phyloP scores from a whole-genome alignment of 1,140 invertebrate species.

The Bursaphelenchus mucronatus region DNA sequence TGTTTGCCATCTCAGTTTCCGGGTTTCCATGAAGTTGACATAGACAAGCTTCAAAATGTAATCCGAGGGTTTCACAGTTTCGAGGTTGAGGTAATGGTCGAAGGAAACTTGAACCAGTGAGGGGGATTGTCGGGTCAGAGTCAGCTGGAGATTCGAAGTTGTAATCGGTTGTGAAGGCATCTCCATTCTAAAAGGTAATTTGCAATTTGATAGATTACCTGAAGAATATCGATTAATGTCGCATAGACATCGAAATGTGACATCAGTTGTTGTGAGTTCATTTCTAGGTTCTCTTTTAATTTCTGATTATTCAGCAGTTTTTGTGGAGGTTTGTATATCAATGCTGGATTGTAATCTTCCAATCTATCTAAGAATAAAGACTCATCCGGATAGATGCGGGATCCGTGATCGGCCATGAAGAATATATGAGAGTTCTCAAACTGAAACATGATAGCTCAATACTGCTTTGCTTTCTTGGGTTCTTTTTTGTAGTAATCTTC shows the following conservation, averaged over 20 bases:
- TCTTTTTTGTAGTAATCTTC: too few relatives aligned
- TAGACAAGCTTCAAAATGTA: too few relatives aligned
- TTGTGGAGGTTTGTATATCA: constrained; percentile 12
- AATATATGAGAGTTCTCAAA: constrained; percentile 7
- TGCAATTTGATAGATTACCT: constrained; percentile 1
- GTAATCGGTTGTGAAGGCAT: too few relatives aligned
- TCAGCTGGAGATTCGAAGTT: too few relatives aligned
- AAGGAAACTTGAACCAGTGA: too few relatives aligned
- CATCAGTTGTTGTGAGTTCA: constrained; percentile 19
- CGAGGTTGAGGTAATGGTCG: too few relatives aligned
- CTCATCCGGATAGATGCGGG: background rate
- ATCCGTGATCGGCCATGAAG: constrained; percentile 22
- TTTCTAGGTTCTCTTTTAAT: constrained; percentile 18
- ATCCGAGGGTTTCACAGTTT: too few relatives aligned
- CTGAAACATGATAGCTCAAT: background rate
- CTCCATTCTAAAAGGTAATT: too few relatives aligned
- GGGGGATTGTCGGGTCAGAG: too few relatives aligned
- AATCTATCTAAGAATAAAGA: constrained; percentile 15
- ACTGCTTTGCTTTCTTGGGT: too few relatives aligned
- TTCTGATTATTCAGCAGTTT: constrained; percentile 8
- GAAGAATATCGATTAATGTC: constrained; percentile 12
- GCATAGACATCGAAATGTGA: constrained; percentile 22
- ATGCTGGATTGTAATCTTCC: constrained; percentile 6
- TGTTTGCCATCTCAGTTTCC: too few relatives aligned
- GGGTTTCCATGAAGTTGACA: too few relatives aligned